Percentiles rank a stretch among this genome's conserved stretches.
Conservation (phyloP, 2,888 invertebrate genomes). For the Drosophila multiciliata region DNA sequence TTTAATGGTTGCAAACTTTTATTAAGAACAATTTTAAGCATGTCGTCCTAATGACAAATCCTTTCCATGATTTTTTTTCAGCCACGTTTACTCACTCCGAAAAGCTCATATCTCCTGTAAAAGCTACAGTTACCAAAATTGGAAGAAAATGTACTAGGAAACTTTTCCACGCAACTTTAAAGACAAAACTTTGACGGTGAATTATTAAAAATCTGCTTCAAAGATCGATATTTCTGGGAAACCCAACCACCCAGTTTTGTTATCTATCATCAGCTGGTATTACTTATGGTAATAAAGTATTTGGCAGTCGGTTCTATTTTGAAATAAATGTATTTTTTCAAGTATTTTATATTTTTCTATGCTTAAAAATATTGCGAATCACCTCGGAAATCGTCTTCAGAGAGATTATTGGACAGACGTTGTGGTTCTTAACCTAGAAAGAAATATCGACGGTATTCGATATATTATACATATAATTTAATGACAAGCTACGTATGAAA, state of each 20-base stretch:
- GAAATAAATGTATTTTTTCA: not conserved
- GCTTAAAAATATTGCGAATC: not conserved
- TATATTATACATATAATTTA: not conserved
- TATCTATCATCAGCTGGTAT: not conserved
- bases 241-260: not conserved
- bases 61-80: too few species aligned
- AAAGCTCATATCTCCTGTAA: too few species aligned
- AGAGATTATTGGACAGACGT: not conserved
- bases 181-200: not conserved
- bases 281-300: not conserved
- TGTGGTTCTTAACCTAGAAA: not conserved
- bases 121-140: not conserved
- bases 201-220: not conserved
- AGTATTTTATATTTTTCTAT: not conserved
- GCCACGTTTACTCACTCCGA: too few species aligned
- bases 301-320: not conserved
- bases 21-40: too few species aligned
- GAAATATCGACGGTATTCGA: conserved; percentile 30
- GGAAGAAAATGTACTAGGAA: not conserved
- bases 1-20: too few species aligned
- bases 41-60: too few species aligned
- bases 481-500: conserved; percentile 17
- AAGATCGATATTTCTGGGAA: not conserved
- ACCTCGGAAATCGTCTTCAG: not conserved
- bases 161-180: not conserved